Base-by-base conservation (phyloP, 2,888 invertebrate genomes). In the Diarsia rubi region DNA sequence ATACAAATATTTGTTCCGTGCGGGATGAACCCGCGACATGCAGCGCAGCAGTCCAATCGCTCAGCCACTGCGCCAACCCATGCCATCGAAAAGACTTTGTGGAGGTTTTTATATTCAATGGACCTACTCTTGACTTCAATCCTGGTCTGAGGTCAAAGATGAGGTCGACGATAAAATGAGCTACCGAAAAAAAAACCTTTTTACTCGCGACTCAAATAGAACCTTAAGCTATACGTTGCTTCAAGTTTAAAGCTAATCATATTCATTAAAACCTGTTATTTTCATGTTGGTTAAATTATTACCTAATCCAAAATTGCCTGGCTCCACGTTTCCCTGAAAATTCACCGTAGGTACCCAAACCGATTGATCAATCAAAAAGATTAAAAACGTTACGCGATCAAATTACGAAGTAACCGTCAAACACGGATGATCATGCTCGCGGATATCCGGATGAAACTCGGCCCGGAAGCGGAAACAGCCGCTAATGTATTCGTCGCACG, bases 401-500 rank as follows among this genome's bases (percentile, higher is more conserved):
- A 88, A 90, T 90, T 88, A 91, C 88, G 84, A 79, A 87, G 85
- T 88, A 90, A 89, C 88, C 89, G 87, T 87, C 86, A 88, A 91
- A 90, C 83, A 85, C 83, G 89, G 88, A 92, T 92, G 91, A 94
- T 92, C 92, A 91, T 92, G 91, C 88, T 86, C 92, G 86, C 90
- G 89, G 90, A 90, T 91, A 91, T 91, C 92, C 91, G 92, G 90
- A 90, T 92, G 90, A 91, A 92, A 89, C 84, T 89, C 84, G 79
- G 73, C 85, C 87, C 84, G 87, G 85, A 83, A 82, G 81, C 86
- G 88, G 87, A 88, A 88, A 90, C 87, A 91, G 86, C 89, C 89
- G 91, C 88, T 95, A 95, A 95, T 94, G 91, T 95, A 96, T 96
- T 95, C 95, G 87, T 84, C 82, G 87, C 95, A 93, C 95, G 95